Evolutionary conservation across 2,113 vertebrate genomes (phyloP), one percentile per base, ranked within the genome.

Genomic region (Limanda limanda): DNA sequence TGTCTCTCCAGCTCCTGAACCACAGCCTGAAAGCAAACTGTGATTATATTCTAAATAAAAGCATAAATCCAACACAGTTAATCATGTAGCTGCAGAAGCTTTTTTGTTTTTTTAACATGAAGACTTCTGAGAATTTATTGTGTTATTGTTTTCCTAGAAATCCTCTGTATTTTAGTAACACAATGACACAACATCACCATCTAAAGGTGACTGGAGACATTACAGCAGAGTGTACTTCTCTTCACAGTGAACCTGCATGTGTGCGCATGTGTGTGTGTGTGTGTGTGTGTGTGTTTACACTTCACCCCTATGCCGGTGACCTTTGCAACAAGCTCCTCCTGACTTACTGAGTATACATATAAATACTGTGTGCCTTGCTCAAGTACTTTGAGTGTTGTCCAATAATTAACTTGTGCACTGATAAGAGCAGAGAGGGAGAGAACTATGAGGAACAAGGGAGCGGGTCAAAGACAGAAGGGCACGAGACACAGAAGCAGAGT

Each of bases 341-440:
- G 48, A 79, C 81, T 9, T 51, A 5, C 47, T 51, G 37, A 54
- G 68, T 78, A 25, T 75, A 87, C 73, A 72, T 75, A 71, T 71
- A 88, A 82, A 86, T 72, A 83, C 70, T 59, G 54, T 64, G 35
- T 24, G 74, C 48, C 48, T 3, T 4, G 25, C 24, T 45, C 40
- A 78, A 78, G 84, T 65, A 63, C 81, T 78, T 76, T 75, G 70
- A 69, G 3, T 52, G 15, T 75, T 82, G 85, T 88, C 76, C 67
- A 89, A 92, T 91, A 21, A 93, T 91, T 91, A 91, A 93, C 92
- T 27, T 67, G 10, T 2, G 20, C 5, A 47, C 21, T 48, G 85
- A 87, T 60, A 85, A 62, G 60, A 67, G 59, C 1, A 12, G 55
- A 11, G 18, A 35, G 24, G 25, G 24, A 3, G 17, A 10, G 24